These are phyloP conservation scores for Atherinomorus stipes DNA, from an alignment of 2,113 vertebrate genomes.

Conservation along the genomic window DNA sequence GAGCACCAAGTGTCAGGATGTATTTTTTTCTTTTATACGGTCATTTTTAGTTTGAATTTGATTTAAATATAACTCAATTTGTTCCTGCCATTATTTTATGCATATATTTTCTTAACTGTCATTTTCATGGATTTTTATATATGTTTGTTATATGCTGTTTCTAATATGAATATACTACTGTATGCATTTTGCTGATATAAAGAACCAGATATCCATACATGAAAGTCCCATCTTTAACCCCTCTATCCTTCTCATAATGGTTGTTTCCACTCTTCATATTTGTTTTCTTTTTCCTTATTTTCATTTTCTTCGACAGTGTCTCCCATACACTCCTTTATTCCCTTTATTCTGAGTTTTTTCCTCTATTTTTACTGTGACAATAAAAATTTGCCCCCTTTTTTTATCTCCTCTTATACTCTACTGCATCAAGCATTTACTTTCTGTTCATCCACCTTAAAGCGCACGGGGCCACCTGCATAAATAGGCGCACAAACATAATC, in stretches of 20 bases:
- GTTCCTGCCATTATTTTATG: neutral
- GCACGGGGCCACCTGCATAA: constrained; percentile 39
- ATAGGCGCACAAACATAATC: constrained; percentile 21
- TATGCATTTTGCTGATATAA: neutral
- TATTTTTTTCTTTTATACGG: neutral
- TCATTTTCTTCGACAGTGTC: neutral
- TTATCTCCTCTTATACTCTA: constrained; percentile 9
- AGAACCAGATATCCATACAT: neutral
- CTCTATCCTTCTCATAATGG: constrained; percentile 12
- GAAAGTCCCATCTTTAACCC: neutral
- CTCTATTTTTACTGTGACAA: constrained; percentile 13
- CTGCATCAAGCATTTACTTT: constrained; percentile 51
- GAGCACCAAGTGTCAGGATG: neutral
- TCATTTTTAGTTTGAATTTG: neutral
- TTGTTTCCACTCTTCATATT: neutral
- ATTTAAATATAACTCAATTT: constrained; percentile 4
- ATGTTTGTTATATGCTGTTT: neutral
- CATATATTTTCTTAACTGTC: neutral
- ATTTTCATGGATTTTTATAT: neutral
- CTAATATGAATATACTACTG: constrained; percentile 10
- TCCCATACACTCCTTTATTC: neutral
- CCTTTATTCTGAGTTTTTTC: neutral
- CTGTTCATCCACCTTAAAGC: constrained; percentile 39
- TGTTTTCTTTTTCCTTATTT: constrained; percentile 12
- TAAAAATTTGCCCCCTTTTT: neutral